These are phyloP conservation scores for Melanaphis sacchari DNA, from an alignment of 1,140 invertebrate species.

Conservation along the genomic window DNA sequence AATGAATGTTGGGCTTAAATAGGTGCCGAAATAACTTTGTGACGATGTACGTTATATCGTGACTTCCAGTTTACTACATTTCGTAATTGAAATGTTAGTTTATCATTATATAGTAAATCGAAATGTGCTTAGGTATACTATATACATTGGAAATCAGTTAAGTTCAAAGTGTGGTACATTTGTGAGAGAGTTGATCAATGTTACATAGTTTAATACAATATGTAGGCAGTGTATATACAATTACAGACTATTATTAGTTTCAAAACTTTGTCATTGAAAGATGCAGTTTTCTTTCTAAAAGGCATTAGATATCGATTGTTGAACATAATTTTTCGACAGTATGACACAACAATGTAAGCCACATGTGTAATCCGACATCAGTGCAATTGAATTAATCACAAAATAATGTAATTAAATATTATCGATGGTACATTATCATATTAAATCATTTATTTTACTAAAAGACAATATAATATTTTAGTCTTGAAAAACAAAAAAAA, in stretches of 20 bases:
- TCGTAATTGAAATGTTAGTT: slow-evolving; percentile 19
- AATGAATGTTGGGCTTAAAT: not conserved
- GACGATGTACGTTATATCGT: not conserved
- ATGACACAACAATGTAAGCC: not conserved
- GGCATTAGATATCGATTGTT: not conserved
- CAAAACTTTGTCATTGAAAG: not conserved
- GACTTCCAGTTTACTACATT: not conserved
- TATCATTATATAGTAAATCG: not conserved
- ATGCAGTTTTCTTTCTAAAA: not conserved
- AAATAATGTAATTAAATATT: slow-evolving; percentile 37
- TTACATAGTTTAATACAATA: not conserved
- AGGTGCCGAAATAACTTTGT: not conserved
- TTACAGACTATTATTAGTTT: not conserved
- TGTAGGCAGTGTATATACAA: not conserved
- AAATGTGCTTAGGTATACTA: not conserved
- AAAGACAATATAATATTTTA: not conserved
- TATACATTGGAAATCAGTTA: not conserved
- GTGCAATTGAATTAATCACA: not conserved
- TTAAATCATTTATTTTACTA: not conserved
- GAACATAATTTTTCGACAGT: not conserved
- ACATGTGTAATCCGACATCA: not conserved
- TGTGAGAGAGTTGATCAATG: not conserved
- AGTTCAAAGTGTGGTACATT: not conserved
- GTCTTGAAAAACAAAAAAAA: not conserved
- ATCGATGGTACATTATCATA: not conserved